These are phyloP conservation scores for Oncopodura yosiiana DNA, from an alignment of 1,140 invertebrate species.

Conservation along the genomic window DNA sequence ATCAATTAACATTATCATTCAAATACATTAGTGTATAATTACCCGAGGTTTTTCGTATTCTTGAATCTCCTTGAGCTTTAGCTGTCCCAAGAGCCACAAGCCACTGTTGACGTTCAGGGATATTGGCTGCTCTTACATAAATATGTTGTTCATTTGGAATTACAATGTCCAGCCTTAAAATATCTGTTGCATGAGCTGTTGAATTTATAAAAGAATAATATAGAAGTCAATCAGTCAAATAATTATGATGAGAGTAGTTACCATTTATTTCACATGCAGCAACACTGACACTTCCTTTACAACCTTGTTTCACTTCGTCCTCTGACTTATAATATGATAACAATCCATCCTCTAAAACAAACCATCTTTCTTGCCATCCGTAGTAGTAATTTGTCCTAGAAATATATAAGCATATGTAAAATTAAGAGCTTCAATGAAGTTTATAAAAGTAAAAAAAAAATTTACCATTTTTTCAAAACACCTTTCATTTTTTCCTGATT, in stretches of 20 bases:
- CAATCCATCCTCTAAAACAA: slow-evolving; percentile 67
- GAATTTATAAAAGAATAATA: slow-evolving; percentile 1
- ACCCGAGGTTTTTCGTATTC: slow-evolving; percentile 42
- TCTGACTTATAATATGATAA: slow-evolving; percentile 72
- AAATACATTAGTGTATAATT: slow-evolving; percentile 15
- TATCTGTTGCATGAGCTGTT: slow-evolving; percentile 60
- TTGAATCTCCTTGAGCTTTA: slow-evolving; percentile 55
- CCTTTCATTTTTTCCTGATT: too few species aligned
- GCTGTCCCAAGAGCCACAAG: slow-evolving; percentile 65
- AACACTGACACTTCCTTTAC: slow-evolving; percentile 72
- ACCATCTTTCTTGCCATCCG: slow-evolving; percentile 80
- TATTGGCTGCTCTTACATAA: slow-evolving; percentile 62
- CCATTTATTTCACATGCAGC: slow-evolving; percentile 71
- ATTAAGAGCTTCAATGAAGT: too few species aligned
- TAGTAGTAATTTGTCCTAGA: too few species aligned
- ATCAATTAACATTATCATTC: not conserved
- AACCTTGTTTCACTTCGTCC: slow-evolving; percentile 70
- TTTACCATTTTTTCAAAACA: too few species aligned
- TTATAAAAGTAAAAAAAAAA: too few species aligned
- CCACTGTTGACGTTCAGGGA: slow-evolving; percentile 68
- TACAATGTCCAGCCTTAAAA: slow-evolving; percentile 60
- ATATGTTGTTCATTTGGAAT: slow-evolving; percentile 73
- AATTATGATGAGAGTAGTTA: slow-evolving; percentile 38
- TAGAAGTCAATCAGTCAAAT: too few species aligned
- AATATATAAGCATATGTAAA: too few species aligned